Evolutionary conservation across 2,888 invertebrate species (phyloP), one percentile per base, ranked within the genome.

Genomic region (Orchestes rusci): DNA sequence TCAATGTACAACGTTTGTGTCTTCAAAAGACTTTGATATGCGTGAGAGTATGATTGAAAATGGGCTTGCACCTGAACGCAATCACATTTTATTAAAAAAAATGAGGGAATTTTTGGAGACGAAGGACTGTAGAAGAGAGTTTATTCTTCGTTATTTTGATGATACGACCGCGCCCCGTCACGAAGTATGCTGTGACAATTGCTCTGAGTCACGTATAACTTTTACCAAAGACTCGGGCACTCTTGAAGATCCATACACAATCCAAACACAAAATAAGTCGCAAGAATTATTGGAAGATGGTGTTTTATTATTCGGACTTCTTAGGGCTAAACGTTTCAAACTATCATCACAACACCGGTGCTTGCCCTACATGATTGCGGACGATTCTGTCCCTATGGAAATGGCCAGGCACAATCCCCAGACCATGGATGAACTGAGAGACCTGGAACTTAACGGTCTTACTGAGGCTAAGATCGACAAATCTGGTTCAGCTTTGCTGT

Each of bases 341-440:
- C 56, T 79, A 15, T 73, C 76, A 2, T 59, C 63, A 19, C 61
- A 68, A 32, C 62, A 65, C 13, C 72, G 75, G 47, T 72, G 74
- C 50, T 75, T 77, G 64, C 80, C 80, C 0, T 79, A 80, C 57
- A 73, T 75, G 66, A 70, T 82, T 12, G 77, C 77, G 20, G 76
- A 76, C 40, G 79, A 80, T 59, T 73, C 71, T 45, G 73, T 75
- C 12, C 60, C 82, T 16, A 65, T 76, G 48, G 72, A 75, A 55
- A 66, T 82, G 56, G 73, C 76, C 1, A 59, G 63, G 29, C 39
- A 57, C 31, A 70, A 72, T 53, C 79, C 80, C 1, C 60, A 61
- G 15, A 68, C 61, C 20, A 53, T 73, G 34, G 59, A 66, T n/a
- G 65, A 68, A 39, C 57, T 79, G 39, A 57, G 59, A 19, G 58